phyloP scores from a whole-genome alignment of 2,888 invertebrate genomes.

The Plebejus melissa region DNA sequence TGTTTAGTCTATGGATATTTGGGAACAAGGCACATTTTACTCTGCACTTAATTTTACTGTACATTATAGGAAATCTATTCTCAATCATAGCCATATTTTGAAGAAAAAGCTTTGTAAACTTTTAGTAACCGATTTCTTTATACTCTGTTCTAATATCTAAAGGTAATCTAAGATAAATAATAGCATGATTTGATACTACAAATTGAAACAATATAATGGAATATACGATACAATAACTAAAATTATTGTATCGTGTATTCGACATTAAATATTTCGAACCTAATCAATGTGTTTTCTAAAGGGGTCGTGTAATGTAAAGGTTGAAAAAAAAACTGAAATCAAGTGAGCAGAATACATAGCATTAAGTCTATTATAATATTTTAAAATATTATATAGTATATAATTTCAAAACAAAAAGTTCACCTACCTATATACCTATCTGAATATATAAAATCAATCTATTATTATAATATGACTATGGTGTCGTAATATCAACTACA shows the following conservation, averaged over 20 bases:
- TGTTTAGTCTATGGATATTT: conserved; percentile 10
- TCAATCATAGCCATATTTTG: not conserved
- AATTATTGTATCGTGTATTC: too few species aligned
- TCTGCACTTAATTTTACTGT: conserved; percentile 2
- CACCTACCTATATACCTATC: not conserved
- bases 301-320: too few species aligned
- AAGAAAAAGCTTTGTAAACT: not conserved
- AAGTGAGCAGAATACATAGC: not conserved
- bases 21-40: conserved; percentile 12
- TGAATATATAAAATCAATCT: too few species aligned
- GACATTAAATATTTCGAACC: too few species aligned
- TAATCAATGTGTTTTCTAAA: too few species aligned
- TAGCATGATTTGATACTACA: not conserved
- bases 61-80: not conserved
- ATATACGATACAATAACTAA: too few species aligned
- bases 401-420: too few species aligned
- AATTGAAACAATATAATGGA: not conserved
- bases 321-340: not conserved
- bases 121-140: not conserved
- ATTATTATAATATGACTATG: too few species aligned
- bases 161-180: not conserved
- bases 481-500: not conserved
- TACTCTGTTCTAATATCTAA: not conserved
- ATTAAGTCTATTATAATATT: not conserved
- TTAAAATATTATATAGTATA: not conserved